Evolutionary conservation across 2,888 invertebrate species (phyloP), one percentile per base, ranked within the genome.

Genomic region (Lasioglossum leucozonium): DNA sequence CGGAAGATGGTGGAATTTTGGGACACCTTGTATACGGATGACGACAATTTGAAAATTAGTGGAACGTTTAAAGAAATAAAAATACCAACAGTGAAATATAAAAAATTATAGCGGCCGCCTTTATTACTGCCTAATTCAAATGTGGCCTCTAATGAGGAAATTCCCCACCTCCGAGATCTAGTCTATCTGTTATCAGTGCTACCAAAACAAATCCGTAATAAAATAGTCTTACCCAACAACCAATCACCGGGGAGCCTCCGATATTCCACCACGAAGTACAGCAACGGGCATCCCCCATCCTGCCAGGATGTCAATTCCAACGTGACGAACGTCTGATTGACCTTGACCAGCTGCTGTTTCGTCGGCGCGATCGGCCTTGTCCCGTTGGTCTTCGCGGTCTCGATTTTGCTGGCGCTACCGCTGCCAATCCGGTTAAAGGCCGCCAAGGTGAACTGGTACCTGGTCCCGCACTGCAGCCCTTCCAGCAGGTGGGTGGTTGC

Each of bases 391-490:
- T 93, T 93, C 2, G 95, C 95, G 47, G 92, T 92, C 73, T 95
- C 94, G 34, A 94, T 93, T 74, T 94, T 94, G 81, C 95, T 95
- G 13, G 95, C 94, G 79, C 94, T 93, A 4, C 95, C 95, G 85
- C 94, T 95, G 5, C 95, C 95, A 74, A 95, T 95, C 72, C 94
- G 93, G 89, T 95, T 95, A 89, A 95, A 94, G 34, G 95, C 95
- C 30, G 95, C 94, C 77, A 95, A 84, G 51, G 94, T 95, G 91
- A 95, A 95, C 84, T 95, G 95, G 84, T 95, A 95, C 74, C 90
- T 94, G 67, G 95, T 95, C 26, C 95, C 95, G 88, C 95, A 95
- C 75, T 93, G 93, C 75, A 95, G 89, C 8, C 93, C 93, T 62
- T 94, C 94, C 76, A 95, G 92, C 11, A 95, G 92, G 87, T 95